A percentile compares a stretch with the other conserved stretches of the same genome.
Evolutionary conservation across 2,113 vertebrate genomes (phyloP).

Genomic region (Globicephala melas): DNA sequence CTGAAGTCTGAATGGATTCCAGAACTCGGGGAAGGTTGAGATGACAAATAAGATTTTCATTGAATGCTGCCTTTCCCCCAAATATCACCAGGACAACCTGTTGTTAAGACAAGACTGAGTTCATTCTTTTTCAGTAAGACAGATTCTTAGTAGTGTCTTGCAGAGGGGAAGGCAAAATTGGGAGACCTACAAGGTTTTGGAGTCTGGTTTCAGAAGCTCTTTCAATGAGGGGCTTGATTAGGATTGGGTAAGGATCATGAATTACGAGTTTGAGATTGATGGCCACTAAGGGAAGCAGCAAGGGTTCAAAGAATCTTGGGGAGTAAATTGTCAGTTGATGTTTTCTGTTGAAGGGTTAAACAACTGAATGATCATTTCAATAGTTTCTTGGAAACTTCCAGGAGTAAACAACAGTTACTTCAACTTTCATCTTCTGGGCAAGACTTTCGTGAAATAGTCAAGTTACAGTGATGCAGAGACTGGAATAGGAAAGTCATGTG

Average conservation of each 20-base stretch:
- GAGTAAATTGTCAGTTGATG: not conserved
- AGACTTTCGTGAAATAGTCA: not conserved
- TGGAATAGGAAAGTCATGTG: not conserved
- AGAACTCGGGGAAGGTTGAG: not conserved
- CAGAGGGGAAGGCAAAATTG: not conserved
- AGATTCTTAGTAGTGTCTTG: not conserved
- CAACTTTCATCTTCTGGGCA: not conserved
- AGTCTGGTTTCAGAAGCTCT: not conserved
- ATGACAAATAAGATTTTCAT: not conserved
- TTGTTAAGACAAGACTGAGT: not conserved
- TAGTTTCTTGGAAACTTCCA: not conserved
- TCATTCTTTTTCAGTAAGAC: not conserved
- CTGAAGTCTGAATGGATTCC: not conserved
- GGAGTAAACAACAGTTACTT: not conserved
- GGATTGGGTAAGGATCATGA: accelerated
- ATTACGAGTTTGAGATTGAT: not conserved
- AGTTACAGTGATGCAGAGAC: not conserved
- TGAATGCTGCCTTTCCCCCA: not conserved
- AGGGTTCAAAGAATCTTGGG: not conserved
- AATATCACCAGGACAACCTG: not conserved
- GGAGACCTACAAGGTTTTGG: not conserved
- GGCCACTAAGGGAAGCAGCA: not conserved
- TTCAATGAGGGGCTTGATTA: not conserved
- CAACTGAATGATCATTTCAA: not conserved
- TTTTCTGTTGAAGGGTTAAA: not conserved